Evolutionary conservation across 2,797 vertebrate species (phyloP).

Genomic region (Eulemur coronatus): DNA sequence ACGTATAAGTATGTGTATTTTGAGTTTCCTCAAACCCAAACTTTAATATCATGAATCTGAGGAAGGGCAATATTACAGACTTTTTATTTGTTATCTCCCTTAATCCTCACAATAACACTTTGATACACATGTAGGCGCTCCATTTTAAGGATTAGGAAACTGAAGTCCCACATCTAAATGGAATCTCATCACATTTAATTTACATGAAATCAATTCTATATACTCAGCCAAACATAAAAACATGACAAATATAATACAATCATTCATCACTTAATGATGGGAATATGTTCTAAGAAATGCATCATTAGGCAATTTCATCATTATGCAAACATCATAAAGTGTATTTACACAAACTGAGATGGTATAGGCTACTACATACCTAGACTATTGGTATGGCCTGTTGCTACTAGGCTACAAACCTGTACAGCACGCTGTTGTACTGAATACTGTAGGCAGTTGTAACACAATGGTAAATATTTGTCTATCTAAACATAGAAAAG

Average conservation of each 20-base stretch:
- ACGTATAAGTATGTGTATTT: neutral
- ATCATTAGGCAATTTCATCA: neutral
- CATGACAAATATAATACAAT: neutral
- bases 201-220: neutral
- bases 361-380: neutral
- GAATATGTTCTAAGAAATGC: neutral
- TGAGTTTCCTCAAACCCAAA: neutral
- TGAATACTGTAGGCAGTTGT: neutral
- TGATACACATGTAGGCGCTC: neutral
- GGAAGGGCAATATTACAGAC: neutral
- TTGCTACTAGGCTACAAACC: neutral
- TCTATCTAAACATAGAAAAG: neutral
- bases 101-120: neutral
- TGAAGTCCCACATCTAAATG: neutral
- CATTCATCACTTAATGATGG: neutral
- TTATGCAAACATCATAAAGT: neutral
- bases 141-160: constrained; percentile 16
- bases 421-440: neutral
- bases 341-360: neutral
- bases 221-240: neutral
- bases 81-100: neutral
- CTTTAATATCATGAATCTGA: neutral
- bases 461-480: neutral
- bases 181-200: neutral
- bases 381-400: neutral